Evolutionary conservation across 2,888 invertebrate species (phyloP).

Genomic region (Archips crataeganus): DNA sequence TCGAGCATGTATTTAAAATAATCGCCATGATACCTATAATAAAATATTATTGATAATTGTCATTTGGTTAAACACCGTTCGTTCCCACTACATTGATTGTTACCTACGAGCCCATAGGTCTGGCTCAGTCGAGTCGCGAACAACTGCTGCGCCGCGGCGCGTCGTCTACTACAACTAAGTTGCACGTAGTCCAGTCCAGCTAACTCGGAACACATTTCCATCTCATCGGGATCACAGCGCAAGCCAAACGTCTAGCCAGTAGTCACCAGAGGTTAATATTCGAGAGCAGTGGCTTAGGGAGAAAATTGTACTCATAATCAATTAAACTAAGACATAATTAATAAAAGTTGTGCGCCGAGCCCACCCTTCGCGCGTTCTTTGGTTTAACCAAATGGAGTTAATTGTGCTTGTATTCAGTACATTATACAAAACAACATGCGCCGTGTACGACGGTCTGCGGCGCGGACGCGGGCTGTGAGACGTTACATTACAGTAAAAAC

Average conservation of each 20-base stretch:
- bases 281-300: constrained; percentile 9
- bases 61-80: constrained; percentile 31
- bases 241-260: background rate
- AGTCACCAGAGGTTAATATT: background rate
- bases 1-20: constrained; percentile 24
- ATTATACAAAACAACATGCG: background rate
- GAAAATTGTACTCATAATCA: constrained; percentile 25
- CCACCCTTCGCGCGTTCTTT: too few relatives aligned
- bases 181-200: too few relatives aligned
- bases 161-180: constrained; percentile 16
- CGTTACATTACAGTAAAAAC: background rate
- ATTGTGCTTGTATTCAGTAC: constrained; percentile 3
- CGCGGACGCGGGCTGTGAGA: background rate
- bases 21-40: constrained; percentile 42
- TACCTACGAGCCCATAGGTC: constrained; percentile 15
- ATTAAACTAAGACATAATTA: constrained; percentile 17
- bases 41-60: constrained; percentile 43
- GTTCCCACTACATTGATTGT: constrained; percentile 17
- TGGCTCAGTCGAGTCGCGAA: background rate
- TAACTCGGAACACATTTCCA: too few relatives aligned
- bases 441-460: too few relatives aligned
- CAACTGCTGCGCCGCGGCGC: background rate
- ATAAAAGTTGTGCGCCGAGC: background rate
- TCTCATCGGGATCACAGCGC: too few relatives aligned
- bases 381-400: background rate